Base-by-base conservation (phyloP, 2,797 vertebrate species). In the Myiotriccus ornatus region DNA sequence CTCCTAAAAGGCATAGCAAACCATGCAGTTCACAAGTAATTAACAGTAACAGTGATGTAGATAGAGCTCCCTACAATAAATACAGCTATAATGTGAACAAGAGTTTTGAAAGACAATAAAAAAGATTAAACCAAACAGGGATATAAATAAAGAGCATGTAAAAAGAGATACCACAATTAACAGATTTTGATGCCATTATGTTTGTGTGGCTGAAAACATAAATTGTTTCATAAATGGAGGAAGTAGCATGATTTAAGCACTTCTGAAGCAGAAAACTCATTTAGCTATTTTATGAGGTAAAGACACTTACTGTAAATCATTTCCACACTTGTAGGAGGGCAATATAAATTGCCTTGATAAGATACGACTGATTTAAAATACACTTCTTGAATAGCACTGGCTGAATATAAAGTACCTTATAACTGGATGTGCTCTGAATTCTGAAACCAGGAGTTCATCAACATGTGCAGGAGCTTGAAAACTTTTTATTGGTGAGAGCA, bases 211-310 rank as follows among this genome's bases (percentile, higher is more conserved):
- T 95, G 57, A 94, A 96, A 96, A 65, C 96, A 97, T 97, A 96
- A 97, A 95, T 91, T 96, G 67, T 96, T 97, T 85, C 81, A 76
- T 90, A 98, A 98, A 96, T 93, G 75, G 73, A 92, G 64, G 74
- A 94, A 95, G 86, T 79, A 90, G 39, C 7, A 79, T 95, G 95
- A 97, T 96, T 98, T 98, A 98, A 97, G 79, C 86, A 97, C 96
- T 97, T 97, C 96, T 95, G 95, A 96, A 96, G 92, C 91, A 96
- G 96, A 96, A 98, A 98, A 96, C 97, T 97, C 95, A 96, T 98
- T 97, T 98, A 97, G 89, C 82, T 97, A 52, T 97, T 98, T 98
- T 98, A 98, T 95, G 97, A 97, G 96, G 93, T 96, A 97, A 96
- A 97, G 97, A 93, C 93, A 95, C 85, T 97, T 91, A 92, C 87